Percentiles rank a stretch among this genome's conserved stretches.
Evolutionary conservation across 2,888 invertebrate species (phyloP).

Genomic region (Antheraea assamensis): DNA sequence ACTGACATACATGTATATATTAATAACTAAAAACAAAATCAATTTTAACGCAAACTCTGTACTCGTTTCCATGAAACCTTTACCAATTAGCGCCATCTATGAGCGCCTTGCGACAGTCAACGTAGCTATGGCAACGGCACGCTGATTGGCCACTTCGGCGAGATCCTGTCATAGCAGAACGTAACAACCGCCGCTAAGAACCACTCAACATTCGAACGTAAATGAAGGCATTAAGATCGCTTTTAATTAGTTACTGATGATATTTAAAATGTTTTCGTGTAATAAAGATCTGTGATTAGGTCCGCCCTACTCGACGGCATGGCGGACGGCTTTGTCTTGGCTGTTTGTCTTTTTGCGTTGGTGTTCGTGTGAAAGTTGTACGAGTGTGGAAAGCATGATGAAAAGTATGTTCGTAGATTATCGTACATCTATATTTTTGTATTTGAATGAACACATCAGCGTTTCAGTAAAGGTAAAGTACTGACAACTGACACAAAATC

Average conservation of each 20-base stretch:
- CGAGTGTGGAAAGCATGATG: not conserved
- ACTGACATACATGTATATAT: not conserved
- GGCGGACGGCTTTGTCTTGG: constrained; percentile 67
- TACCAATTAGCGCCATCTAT: constrained; percentile 64
- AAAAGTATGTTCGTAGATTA: not conserved
- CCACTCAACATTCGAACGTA: constrained; percentile 58
- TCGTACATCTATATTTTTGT: not conserved
- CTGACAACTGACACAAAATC: too few species aligned
- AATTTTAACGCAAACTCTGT: constrained; percentile 18
- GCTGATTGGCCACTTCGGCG: constrained; percentile 75
- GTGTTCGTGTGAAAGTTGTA: constrained; percentile 42
- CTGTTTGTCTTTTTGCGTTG: constrained; percentile 63
- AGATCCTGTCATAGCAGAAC: constrained; percentile 41
- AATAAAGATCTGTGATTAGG: constrained; percentile 61
- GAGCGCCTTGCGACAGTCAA: constrained; percentile 40
- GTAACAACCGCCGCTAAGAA: constrained; percentile 46
- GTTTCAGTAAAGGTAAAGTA: not conserved
- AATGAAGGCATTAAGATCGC: constrained; percentile 41
- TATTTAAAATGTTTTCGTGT: constrained; percentile 38
- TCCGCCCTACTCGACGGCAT: constrained; percentile 74
- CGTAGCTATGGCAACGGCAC: constrained; percentile 72
- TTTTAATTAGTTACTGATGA: constrained; percentile 42
- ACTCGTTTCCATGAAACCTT: constrained; percentile 12
- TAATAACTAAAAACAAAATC: constrained; percentile 18
- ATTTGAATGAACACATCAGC: not conserved